Evolutionary conservation across 2,113 vertebrate genomes (phyloP).

Genomic region (Fulica atra): DNA sequence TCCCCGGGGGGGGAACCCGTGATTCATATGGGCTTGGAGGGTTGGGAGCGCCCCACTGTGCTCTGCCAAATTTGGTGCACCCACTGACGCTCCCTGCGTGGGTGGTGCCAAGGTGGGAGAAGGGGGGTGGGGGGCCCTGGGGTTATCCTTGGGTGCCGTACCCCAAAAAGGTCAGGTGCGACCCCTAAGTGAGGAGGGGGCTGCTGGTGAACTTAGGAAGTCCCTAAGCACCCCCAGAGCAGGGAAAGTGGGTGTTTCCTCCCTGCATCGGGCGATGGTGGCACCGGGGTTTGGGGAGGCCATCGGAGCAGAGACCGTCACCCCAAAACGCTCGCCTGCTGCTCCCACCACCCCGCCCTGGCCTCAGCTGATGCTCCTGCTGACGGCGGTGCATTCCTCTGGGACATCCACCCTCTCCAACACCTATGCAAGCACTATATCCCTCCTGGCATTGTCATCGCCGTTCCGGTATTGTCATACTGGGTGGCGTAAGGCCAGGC

Average conservation of each 20-base stretch:
- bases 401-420: neutral
- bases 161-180: neutral
- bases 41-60: conserved; percentile 33
- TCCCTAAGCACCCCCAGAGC: fast-evolving
- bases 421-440: neutral
- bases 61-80: neutral
- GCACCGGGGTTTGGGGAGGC: fast-evolving
- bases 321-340: neutral
- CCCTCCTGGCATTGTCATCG: neutral
- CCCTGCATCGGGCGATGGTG: fast-evolving
- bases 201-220: neutral
- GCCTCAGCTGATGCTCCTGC: neutral
- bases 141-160: neutral
- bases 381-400: conserved; percentile 33
- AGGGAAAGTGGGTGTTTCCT: too few relatives aligned
- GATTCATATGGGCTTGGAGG: conserved; percentile 15
- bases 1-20: neutral
- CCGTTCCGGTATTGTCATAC: neutral
- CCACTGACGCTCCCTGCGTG: neutral
- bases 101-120: neutral
- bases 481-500: neutral
- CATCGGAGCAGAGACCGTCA: fast-evolving
- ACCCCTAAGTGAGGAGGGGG: neutral
- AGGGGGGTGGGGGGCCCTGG: fast-evolving
- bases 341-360: neutral